These are phyloP conservation scores for Leptogaster cylindrica DNA, from an alignment of 2,888 invertebrate species.

Conservation along the genomic window DNA sequence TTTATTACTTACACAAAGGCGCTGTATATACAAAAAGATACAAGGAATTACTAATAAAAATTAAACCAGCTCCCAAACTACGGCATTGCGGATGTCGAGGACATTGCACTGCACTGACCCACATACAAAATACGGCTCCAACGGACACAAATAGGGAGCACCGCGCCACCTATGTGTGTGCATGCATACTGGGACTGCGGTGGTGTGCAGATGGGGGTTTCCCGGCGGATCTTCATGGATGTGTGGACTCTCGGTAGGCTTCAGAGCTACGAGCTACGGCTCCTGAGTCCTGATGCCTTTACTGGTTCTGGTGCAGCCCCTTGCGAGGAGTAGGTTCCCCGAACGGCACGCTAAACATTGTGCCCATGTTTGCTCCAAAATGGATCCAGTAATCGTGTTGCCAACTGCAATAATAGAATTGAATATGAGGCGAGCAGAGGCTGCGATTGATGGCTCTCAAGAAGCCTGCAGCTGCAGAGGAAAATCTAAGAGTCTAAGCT, in stretches of 20 bases:
- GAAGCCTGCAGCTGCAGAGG: slow-evolving; percentile 15
- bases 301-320: background rate
- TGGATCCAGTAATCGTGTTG: slow-evolving; percentile 33
- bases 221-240: no score
- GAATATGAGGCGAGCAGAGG: slow-evolving; percentile 33
- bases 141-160: slow-evolving; percentile 44
- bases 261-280: background rate
- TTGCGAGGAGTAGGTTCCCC: background rate
- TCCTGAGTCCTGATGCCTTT: background rate
- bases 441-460: slow-evolving; percentile 31
- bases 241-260: no score
- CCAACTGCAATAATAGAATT: slow-evolving; percentile 43
- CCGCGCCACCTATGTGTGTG: slow-evolving; percentile 43
- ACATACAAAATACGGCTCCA: slow-evolving; percentile 52
- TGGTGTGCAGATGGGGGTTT: no score
- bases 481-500: background rate
- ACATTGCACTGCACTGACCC: slow-evolving; percentile 63
- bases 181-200: slow-evolving; percentile 49
- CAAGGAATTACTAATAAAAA: slow-evolving; percentile 54
- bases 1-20: slow-evolving; percentile 44
- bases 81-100: slow-evolving; percentile 63
- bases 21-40: slow-evolving; percentile 26
- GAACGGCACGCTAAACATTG: slow-evolving; percentile 16
- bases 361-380: slow-evolving; percentile 5
- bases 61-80: slow-evolving; percentile 58